Base-by-base conservation (phyloP, 2,797 vertebrate species). In the Thamnophis elegans region DNA sequence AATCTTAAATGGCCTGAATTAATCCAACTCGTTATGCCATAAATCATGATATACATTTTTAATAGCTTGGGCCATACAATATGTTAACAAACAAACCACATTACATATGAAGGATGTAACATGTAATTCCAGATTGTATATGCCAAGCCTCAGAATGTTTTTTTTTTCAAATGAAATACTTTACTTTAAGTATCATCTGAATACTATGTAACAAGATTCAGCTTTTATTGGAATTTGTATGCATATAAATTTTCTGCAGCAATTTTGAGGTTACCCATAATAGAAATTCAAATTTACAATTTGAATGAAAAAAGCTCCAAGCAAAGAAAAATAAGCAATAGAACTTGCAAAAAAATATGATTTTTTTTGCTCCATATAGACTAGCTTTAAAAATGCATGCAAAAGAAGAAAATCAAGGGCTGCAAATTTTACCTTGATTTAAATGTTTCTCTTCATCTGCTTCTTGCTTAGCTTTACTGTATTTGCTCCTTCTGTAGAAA, bases 381-480 rank as follows among this genome's bases (percentile, higher is more conserved):
- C 10, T 58, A 65, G 26, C 26, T 87, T 22, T 20, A 28, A 32
- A 59, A 93, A 91, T 91, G 87, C 0, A 53, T 92, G 87, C 13
- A 82, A 53, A 85, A 93, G n/a, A n/a, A 68, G 89, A 95, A 68
- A 93, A 89, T 7, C 68, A 85, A 93, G 91, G 89, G n/a, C 11
- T 59, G 1, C 22, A 56, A 25, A 89, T 88, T 94, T 95, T 98
- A 99, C 99, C 99, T 99, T 99, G 98, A 96, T 99, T 99, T 96
- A 99, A 96, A 96, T 99, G 99, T 87, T 99, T 99, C 96, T 99
- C 99, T 96, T 99, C 99, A 60, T 99, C 99, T 2, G 99, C 99
- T 95, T 99, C 98, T 96, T 99, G 99, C 97, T 99, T 99, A 56
- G 99, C 99, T 94, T 99, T 99, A 97, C 99, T 99, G 98, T 99